These are phyloP conservation scores for Hedya salicella DNA, from an alignment of 2,888 invertebrate species.

Conservation along the genomic window DNA sequence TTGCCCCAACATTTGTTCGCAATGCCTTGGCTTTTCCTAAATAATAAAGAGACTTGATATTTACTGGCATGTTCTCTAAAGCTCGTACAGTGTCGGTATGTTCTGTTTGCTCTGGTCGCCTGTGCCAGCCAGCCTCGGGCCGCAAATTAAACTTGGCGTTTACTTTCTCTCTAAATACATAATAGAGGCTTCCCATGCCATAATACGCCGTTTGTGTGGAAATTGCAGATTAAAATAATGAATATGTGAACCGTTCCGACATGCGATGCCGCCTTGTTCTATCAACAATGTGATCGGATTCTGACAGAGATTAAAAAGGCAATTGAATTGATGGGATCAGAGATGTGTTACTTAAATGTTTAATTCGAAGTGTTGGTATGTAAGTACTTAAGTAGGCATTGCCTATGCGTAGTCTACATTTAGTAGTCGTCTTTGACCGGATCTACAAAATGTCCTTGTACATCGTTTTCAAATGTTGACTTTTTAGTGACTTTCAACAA, in stretches of 20 bases:
- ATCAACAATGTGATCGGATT: neutral
- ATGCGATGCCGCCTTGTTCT: conserved; percentile 15
- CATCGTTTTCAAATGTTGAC: too few relatives aligned
- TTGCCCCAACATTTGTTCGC: neutral
- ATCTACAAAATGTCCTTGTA: too few relatives aligned
- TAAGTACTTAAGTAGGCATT: too few relatives aligned
- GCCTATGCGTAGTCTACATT: too few relatives aligned
- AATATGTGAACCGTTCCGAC: conserved; percentile 28
- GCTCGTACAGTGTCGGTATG: neutral
- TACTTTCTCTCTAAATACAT: conserved; percentile 29
- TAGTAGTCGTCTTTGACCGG: too few relatives aligned
- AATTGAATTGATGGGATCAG: conserved; percentile 14
- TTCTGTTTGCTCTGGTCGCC: neutral
- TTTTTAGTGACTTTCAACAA: too few relatives aligned
- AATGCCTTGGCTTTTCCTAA: neutral
- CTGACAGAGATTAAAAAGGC: conserved; percentile 8
- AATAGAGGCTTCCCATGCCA: conserved; percentile 33
- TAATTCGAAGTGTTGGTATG: too few relatives aligned
- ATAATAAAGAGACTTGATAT: conserved; percentile 1
- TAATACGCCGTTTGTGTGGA: conserved; percentile 18
- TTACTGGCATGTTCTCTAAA: neutral
- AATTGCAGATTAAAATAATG: conserved; percentile 26
- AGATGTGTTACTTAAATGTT: too few relatives aligned
- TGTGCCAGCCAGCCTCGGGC: neutral
- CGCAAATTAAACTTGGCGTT: conserved; percentile 13